Conservation (phyloP, 2,888 invertebrate genomes). For the Aethes cnicana region DNA sequence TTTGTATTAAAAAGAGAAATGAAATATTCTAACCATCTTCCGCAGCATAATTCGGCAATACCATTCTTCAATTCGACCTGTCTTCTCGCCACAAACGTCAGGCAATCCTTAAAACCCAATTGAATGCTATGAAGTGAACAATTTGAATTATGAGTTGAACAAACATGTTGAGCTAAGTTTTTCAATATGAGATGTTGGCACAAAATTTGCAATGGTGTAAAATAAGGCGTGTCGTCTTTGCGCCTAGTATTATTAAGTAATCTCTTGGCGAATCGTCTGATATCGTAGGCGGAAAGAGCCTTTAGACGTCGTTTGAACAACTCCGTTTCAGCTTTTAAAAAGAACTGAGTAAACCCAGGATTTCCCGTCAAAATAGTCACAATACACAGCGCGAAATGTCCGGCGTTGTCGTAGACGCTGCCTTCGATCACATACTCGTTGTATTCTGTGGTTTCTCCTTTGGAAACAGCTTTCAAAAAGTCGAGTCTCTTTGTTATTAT, state of each 20-base stretch:
- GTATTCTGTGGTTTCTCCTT: slow-evolving; percentile 53
- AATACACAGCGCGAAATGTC: slow-evolving; percentile 81
- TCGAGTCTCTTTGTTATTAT: slow-evolving; percentile 75
- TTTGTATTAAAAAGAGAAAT: slow-evolving; percentile 71
- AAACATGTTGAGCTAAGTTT: slow-evolving; percentile 60
- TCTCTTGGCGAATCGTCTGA: slow-evolving; percentile 64
- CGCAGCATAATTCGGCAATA: slow-evolving; percentile 77
- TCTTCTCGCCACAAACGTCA: slow-evolving; percentile 76
- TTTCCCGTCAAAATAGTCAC: slow-evolving; percentile 55
- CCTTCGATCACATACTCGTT: slow-evolving; percentile 83
- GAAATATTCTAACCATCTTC: slow-evolving; percentile 79
- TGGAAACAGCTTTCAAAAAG: slow-evolving; percentile 66
- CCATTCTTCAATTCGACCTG: slow-evolving; percentile 79
- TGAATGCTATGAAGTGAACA: slow-evolving; percentile 56
- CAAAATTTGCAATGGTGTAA: slow-evolving; percentile 51
- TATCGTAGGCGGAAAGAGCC: slow-evolving; percentile 55
- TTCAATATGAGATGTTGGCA: slow-evolving; percentile 63
- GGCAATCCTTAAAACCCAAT: slow-evolving; percentile 81
- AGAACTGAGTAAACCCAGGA: slow-evolving; percentile 53
- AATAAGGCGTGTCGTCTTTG: slow-evolving; percentile 37
- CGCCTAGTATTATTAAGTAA: slow-evolving; percentile 56
- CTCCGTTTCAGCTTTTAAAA: slow-evolving; percentile 60
- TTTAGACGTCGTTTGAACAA: slow-evolving; percentile 56
- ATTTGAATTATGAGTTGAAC: slow-evolving; percentile 42
- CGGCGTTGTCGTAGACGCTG: slow-evolving; percentile 81